Evolutionary conservation across 2,113 vertebrate species (phyloP).

Genomic region (Hippocampus guttulatus): DNA sequence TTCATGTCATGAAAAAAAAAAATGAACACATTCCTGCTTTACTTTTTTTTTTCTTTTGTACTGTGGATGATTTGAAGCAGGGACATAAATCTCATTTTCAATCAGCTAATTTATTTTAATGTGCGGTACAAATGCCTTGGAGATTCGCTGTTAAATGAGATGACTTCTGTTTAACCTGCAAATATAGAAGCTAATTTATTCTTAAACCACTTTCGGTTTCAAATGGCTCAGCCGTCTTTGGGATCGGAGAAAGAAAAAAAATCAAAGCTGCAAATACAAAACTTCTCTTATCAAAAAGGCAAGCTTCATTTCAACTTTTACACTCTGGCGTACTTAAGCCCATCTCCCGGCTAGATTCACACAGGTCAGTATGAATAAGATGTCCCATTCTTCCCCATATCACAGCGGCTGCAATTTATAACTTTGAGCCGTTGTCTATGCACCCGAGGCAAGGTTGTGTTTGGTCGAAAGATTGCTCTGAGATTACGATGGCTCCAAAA

Average conservation of each 20-base stretch:
- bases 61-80: neutral
- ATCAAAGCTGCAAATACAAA: conserved; percentile 6
- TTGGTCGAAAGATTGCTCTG: conserved; percentile 40
- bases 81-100: neutral
- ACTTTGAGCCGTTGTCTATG: conserved; percentile 27
- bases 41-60: neutral
- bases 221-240: conserved; percentile 14
- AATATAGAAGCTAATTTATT: conserved; percentile 4
- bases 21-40: neutral
- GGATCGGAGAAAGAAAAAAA: neutral
- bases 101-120: neutral
- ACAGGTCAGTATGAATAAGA: conserved; percentile 42
- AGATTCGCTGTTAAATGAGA: neutral
- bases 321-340: conserved; percentile 9
- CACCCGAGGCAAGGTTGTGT: conserved; percentile 25
- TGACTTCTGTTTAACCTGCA: conserved; percentile 12
- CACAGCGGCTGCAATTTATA: conserved; percentile 15
- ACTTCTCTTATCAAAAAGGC: conserved; percentile 9
- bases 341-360: conserved; percentile 16
- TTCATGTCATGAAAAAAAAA: neutral
- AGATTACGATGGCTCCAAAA: conserved; percentile 42
- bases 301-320: conserved; percentile 17
- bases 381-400: conserved; percentile 28
- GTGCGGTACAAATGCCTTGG: neutral
- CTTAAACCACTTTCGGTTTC: conserved; percentile 9